Conservation (phyloP, 2,113 vertebrate genomes). For the Euleptes europaea region DNA sequence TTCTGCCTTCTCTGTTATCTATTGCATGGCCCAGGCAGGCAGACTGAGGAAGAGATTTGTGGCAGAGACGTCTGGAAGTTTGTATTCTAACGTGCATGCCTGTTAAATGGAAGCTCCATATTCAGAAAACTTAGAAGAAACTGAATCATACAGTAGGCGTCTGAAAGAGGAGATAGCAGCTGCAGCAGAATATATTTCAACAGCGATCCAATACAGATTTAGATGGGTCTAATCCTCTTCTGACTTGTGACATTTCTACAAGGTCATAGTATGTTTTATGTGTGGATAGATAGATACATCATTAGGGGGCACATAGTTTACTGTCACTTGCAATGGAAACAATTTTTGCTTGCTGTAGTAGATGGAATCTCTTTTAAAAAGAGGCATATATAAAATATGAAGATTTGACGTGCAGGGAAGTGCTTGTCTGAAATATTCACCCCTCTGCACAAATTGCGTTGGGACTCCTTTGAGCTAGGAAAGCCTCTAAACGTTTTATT, state of each 20-base stretch:
- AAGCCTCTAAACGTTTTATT: slow-evolving; percentile 38
- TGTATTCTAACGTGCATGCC: slow-evolving; percentile 27
- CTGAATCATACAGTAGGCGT: not conserved
- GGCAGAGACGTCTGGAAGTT: slow-evolving; percentile 12
- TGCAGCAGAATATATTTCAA: not conserved
- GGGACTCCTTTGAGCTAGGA: not conserved
- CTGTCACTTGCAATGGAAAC: slow-evolving; percentile 28
- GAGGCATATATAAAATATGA: slow-evolving; percentile 13
- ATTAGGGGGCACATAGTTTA: slow-evolving; percentile 16
- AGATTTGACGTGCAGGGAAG: slow-evolving; percentile 2
- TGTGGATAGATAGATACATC: not conserved
- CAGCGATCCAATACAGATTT: slow-evolving; percentile 5
- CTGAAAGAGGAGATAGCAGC: slow-evolving; percentile 21
- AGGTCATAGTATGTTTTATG: slow-evolving; percentile 25
- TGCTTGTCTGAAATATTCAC: slow-evolving; percentile 14
- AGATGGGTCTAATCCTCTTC: slow-evolving; percentile 9
- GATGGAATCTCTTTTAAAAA: slow-evolving; percentile 4
- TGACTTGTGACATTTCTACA: slow-evolving; percentile 2
- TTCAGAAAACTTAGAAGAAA: slow-evolving; percentile 29
- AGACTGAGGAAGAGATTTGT: slow-evolving; percentile 9
- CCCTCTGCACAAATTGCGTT: slow-evolving; percentile 21
- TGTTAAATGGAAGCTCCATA: slow-evolving; percentile 7
- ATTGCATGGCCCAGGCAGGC: not conserved
- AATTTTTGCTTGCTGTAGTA: not conserved
- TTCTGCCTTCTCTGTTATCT: not conserved